Evolutionary conservation across 2,888 invertebrate genomes (phyloP), one percentile per base, ranked within the genome.

Genomic region (Caenorhabditis angaria): DNA sequence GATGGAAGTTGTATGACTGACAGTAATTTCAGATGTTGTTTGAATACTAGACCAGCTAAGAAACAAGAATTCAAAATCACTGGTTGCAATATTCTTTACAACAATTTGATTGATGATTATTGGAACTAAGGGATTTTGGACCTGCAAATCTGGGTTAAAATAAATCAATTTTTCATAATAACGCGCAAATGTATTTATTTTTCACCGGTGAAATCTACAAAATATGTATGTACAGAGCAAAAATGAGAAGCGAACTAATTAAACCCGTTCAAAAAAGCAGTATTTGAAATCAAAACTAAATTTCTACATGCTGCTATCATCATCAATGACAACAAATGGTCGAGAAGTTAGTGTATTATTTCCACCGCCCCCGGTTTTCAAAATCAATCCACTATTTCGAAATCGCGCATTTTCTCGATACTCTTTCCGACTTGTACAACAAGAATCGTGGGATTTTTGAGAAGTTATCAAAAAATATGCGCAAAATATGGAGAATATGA

Each of bases 391-490:
- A 50, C 56, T 66, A 54, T 70, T 70, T 22, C 54, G 29, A 65
- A 69, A 74, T 53, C 74, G 61, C 58, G 60, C 54, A 35, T 65
- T 64, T n/a, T 71, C 71, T 22, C 57, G 50, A 61, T 78, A 78
- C 20, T 78, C 78, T 14, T 68, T 64, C 47, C 63, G 58, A 54
- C 66, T 71, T 1, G 68, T 73, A 41, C 78, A 78, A 28, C 78
- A 78, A 18, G 68, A 68, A 32, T 78, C 78, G 5, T 70, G 70
- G 1, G 65, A 73, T 25, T 75, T 62, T 35, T 70, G 70, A 0
- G 67, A 66, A 32, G 78, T 70, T 18, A 81, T 74, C 2, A 81
- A 61, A n/a, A 81, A 73, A 61, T 81, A 81, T 5, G 78, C 76
- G 47, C 78, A 76, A 50, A 78, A 69, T 25, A 81, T 72, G 10